Base-by-base conservation (phyloP, 2,797 vertebrate species). In the Tamandua tetradactyla region DNA sequence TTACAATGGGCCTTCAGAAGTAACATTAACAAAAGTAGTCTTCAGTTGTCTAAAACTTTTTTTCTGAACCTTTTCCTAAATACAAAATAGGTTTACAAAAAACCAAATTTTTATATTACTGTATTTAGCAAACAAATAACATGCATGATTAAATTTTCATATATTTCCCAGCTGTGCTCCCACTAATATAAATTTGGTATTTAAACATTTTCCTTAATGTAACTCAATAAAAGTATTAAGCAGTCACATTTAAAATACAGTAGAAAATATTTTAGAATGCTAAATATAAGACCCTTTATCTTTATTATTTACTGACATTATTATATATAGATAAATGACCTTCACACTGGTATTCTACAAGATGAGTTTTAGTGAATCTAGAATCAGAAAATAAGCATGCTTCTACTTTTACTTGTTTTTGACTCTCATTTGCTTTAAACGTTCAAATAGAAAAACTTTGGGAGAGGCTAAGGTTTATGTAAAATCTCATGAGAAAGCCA, bases 51-150 rank as follows among this genome's bases (percentile, higher is more conserved):
- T 96, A 15, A 93, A 97, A 66, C 68, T 94, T 96, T 95, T 98
- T 87, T 91, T 97, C 88, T 97, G 94, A 95, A 75, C 87, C 89
- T 97, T 98, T 91, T 94, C 97, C 98, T 98, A 94, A 66, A 84
- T 0, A 96, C 12, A 95, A 97, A 97, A 80, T 14, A 84, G 69
- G 92, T 18, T 94, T 90, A 97, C 23, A 93, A 52, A 35, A 59
- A 94, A 83, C 72, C n/a, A 96, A 84, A 87, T 17, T 40, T 76
- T 14, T 44, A 85, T 2, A 91, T 84, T 74, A 82, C 5, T 66
- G 22, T 44, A 49, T 37, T 15, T 83, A 62, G 52, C 32, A 95
- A 93, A 94, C 15, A 76, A 78, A 76, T 42, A 78, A 78, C 13
- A 91, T 27, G 13, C 25, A 7, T 44, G 89, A 92, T 68, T 95